Evolutionary conservation across 1,140 invertebrate species (phyloP).

Genomic region (Sweltsa coloradensis): DNA sequence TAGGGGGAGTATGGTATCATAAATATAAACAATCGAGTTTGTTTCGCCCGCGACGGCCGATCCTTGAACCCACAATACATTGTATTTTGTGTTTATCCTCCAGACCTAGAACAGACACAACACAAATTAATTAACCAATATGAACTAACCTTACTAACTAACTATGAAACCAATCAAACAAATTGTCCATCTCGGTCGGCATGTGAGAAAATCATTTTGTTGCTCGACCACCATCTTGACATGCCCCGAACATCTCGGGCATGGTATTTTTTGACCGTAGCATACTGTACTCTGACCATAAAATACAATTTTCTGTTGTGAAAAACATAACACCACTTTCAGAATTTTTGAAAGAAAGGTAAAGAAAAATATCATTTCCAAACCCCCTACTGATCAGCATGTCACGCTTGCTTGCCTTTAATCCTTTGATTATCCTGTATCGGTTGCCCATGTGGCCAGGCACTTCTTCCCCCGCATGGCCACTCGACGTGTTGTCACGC

Average conservation of each 20-base stretch:
- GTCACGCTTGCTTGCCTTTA: conserved; percentile 39
- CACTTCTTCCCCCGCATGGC: conserved; percentile 75
- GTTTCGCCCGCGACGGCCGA: conserved; percentile 64
- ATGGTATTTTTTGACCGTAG: too few relatives aligned
- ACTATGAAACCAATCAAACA: not conserved
- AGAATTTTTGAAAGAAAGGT: not conserved
- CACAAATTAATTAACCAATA: not conserved
- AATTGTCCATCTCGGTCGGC: too few relatives aligned
- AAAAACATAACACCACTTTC: not conserved
- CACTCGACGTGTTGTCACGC: too few relatives aligned
- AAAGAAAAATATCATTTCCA: not conserved
- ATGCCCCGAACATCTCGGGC: too few relatives aligned
- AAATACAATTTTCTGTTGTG: not conserved
- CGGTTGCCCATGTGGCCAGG: conserved; percentile 93
- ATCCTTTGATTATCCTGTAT: conserved; percentile 54
- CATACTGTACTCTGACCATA: not conserved
- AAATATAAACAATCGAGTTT: conserved; percentile 68
- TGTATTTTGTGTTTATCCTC: conserved; percentile 87
- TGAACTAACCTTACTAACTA: not conserved
- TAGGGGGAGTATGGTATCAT: conserved; percentile 59
- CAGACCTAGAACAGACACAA: conserved; percentile 47
- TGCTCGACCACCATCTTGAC: too few relatives aligned
- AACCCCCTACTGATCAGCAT: not conserved
- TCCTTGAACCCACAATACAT: conserved; percentile 83
- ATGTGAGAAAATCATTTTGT: too few relatives aligned